A percentile compares a stretch with the other conserved stretches of the same genome.
Conservation (phyloP, 1,140 invertebrate genomes). For the Phortica variegata region DNA sequence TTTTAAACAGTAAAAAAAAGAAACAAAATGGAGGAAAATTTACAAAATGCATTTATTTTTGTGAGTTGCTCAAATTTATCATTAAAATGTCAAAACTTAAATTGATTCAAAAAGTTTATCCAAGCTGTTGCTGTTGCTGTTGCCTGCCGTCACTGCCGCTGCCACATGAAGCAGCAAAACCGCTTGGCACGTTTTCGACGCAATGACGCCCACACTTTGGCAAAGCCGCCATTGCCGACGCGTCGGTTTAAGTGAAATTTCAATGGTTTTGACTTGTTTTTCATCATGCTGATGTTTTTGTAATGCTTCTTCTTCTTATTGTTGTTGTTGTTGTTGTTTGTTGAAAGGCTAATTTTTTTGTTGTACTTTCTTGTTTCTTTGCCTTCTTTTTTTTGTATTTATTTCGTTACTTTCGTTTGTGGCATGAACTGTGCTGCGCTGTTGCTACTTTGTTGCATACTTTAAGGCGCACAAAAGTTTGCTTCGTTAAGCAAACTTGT, state of each 20-base stretch:
- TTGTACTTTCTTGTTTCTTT: neutral
- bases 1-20: no score
- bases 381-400: neutral
- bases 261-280: no score
- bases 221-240: no score
- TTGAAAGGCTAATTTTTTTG: conserved; percentile 4
- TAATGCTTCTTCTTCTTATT: no score
- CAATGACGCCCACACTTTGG: no score
- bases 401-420: neutral
- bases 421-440: neutral
- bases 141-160: conserved; percentile 29
- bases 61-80: conserved; percentile 55
- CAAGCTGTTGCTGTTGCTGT: no score
- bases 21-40: no score
- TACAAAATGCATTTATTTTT: no score
- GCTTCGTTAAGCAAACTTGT: conserved; percentile 48
- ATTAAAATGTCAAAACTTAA: conserved; percentile 55
- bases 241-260: no score
- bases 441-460: conserved; percentile 26
- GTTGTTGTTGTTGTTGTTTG: no score
- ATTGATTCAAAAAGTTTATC: conserved; percentile 50
- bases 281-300: no score
- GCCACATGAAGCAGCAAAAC: conserved; percentile 7
- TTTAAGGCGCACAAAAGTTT: conserved; percentile 43
- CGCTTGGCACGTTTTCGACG: no score